A percentile compares a stretch with the other conserved stretches of the same genome.
These are phyloP conservation scores for Gallinago solitaria DNA, from an alignment of 2,797 vertebrate species.

Conservation along the genomic window DNA sequence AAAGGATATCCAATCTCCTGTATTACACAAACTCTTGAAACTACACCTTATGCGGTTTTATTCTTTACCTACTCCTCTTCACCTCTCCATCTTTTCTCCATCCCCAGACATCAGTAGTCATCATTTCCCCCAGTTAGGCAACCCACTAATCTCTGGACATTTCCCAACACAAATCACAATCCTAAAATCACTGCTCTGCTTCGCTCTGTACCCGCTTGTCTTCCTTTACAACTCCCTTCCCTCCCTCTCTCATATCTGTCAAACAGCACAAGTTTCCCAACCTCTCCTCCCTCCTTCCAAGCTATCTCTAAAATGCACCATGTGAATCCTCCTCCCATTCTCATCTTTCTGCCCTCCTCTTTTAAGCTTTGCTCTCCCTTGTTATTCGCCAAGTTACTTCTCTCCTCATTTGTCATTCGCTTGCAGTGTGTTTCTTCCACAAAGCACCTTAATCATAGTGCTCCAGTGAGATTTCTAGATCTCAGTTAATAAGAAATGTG, in stretches of 20 bases:
- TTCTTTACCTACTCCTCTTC: not conserved
- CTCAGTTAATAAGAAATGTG: not conserved
- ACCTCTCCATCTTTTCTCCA: not conserved
- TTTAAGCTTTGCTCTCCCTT: not conserved
- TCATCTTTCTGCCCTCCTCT: not conserved
- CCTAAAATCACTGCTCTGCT: slow-evolving; percentile 17
- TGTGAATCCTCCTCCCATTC: not conserved
- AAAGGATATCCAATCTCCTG: not conserved
- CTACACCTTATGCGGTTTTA: not conserved
- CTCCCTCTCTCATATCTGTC: not conserved
- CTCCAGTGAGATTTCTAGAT: not conserved
- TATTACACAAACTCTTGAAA: not conserved
- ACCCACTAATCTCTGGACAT: not conserved
- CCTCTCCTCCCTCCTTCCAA: not conserved
- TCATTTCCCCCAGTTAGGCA: not conserved
- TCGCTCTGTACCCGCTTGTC: slow-evolving; percentile 19
- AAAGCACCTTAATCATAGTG: not conserved
- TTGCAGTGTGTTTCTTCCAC: not conserved
- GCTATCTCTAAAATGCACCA: not conserved
- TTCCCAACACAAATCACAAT: not conserved
- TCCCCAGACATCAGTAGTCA: not conserved
- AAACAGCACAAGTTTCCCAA: slow-evolving; percentile 2
- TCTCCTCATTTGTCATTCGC: not conserved
- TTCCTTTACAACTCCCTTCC: not conserved
- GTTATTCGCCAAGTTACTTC: not conserved